Evolutionary conservation across 2,888 invertebrate species (phyloP).

Genomic region (Beris chalybata): DNA sequence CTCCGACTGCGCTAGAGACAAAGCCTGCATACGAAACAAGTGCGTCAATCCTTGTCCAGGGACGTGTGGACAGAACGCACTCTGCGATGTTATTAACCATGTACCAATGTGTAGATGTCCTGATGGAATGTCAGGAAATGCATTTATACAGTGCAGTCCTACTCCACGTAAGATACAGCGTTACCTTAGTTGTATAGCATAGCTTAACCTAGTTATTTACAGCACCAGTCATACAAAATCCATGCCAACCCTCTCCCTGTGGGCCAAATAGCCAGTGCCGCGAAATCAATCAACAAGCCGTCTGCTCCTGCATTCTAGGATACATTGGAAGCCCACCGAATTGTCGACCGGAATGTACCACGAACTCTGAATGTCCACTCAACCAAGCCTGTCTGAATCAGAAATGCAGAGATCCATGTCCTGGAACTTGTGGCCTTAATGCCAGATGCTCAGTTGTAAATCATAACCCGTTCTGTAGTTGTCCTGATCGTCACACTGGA

Average conservation of each 20-base stretch:
- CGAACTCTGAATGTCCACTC: conserved; percentile 75
- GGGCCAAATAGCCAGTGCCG: conserved; percentile 77
- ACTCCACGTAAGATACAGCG: conserved; percentile 54
- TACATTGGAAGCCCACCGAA: conserved; percentile 76
- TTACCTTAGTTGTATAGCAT: conserved; percentile 44
- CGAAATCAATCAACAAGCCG: conserved; percentile 69
- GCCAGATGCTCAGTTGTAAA: conserved; percentile 74
- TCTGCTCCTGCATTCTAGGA: conserved; percentile 75
- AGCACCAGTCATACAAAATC: conserved; percentile 59
- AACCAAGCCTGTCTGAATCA: conserved; percentile 78
- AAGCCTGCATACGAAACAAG: conserved; percentile 70
- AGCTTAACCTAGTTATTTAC: conserved; percentile 57
- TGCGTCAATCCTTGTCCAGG: conserved; percentile 72
- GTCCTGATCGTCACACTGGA: conserved; percentile 68
- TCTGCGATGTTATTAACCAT: conserved; percentile 73
- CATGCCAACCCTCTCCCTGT: conserved; percentile 73
- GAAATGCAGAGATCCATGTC: conserved; percentile 78
- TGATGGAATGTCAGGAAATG: conserved; percentile 72
- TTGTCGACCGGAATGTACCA: conserved; percentile 76
- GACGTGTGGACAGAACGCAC: conserved; percentile 69
- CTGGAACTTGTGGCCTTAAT: conserved; percentile 72
- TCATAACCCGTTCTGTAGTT: conserved; percentile 79
- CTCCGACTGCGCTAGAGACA: conserved; percentile 67
- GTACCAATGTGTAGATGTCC: conserved; percentile 73
- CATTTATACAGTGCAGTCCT: conserved; percentile 62